Evolutionary conservation across 2,797 vertebrate species (phyloP).

Genomic region (Capromys pilorides): DNA sequence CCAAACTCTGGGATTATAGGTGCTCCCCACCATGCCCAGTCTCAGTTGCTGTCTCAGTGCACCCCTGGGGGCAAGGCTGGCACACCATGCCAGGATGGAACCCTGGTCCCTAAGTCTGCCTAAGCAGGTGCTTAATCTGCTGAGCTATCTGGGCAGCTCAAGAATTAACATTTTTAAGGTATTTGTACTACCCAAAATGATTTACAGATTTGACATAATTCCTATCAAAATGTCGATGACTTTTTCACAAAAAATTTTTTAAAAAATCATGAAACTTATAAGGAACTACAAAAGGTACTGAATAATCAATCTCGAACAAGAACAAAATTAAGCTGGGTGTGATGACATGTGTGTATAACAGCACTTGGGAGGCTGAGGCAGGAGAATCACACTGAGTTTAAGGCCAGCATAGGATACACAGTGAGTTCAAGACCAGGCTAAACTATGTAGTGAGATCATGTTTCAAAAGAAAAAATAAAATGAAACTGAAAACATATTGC

Average conservation of each 20-base stretch:
- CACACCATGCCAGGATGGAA: too few relatives aligned
- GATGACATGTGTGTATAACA: not conserved
- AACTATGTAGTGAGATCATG: not conserved
- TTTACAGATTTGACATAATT: not conserved
- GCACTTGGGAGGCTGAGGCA: not conserved
- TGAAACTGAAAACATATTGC: not conserved
- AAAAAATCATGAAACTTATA: not conserved
- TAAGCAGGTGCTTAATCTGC: too few relatives aligned
- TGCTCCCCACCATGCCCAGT: too few relatives aligned
- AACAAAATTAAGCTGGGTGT: not conserved
- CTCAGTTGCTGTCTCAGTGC: too few relatives aligned
- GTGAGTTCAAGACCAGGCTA: not conserved
- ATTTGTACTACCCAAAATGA: not conserved
- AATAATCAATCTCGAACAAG: not conserved
- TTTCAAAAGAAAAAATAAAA: not conserved
- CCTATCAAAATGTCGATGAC: not conserved
- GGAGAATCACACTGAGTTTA: not conserved
- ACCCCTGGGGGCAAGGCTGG: too few relatives aligned
- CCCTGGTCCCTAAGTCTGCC: too few relatives aligned
- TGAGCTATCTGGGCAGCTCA: not conserved
- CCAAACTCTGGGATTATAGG: too few relatives aligned
- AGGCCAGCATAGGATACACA: not conserved
- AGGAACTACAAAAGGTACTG: not conserved
- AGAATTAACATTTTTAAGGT: not conserved
- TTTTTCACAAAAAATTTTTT: not conserved